Conservation (phyloP, 2,113 vertebrate species). For the Lasiurus borealis region DNA sequence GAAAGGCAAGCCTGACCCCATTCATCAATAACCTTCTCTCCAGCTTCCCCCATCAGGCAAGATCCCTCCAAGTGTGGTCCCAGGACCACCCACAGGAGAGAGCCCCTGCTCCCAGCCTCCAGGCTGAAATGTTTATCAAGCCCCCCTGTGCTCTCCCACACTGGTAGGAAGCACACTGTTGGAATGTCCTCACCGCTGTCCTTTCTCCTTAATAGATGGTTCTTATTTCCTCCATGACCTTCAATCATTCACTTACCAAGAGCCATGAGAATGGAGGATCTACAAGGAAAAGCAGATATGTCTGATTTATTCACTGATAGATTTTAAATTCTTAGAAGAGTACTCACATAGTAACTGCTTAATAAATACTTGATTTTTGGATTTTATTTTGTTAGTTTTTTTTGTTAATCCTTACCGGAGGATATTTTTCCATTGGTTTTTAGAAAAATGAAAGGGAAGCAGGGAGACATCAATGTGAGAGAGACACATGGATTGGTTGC, state of each 20-base stretch:
- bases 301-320: neutral
- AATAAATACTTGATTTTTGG: neutral
- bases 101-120: neutral
- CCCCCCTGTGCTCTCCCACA: neutral
- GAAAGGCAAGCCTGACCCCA: neutral
- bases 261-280: neutral
- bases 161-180: neutral
- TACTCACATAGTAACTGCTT: neutral
- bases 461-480: no score
- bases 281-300: neutral
- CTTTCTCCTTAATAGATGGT: neutral
- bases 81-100: neutral
- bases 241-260: neutral
- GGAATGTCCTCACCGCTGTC: neutral
- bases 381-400: no score
- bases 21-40: constrained; percentile 12
- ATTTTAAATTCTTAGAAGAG: neutral
- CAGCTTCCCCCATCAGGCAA: neutral
- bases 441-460: no score
- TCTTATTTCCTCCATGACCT: neutral
- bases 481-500: no score
- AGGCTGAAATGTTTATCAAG: neutral
- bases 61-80: constrained; percentile 41
- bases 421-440: no score
- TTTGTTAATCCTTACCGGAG: no score